phyloP scores from a whole-genome alignment of 2,888 invertebrate species.

The Macaria liturata region DNA sequence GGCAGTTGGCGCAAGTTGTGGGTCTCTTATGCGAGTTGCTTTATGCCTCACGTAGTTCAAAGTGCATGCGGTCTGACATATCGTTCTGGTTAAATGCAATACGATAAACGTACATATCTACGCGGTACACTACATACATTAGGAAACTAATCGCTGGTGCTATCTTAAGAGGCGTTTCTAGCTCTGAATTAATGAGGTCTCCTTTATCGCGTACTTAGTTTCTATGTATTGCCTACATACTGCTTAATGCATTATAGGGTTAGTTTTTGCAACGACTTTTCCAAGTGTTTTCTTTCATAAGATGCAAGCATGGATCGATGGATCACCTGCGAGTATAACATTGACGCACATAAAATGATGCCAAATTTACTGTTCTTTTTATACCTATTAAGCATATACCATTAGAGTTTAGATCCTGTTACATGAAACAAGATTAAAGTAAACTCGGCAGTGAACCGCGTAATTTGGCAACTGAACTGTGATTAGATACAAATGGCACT shows the following conservation, averaged over 20 bases:
- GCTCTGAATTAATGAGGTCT: constrained; percentile 44
- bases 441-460: constrained; percentile 73
- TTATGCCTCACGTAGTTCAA: constrained; percentile 61
- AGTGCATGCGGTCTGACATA: constrained; percentile 65
- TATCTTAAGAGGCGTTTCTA: constrained; percentile 44
- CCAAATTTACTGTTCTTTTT: too few species aligned
- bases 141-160: constrained; percentile 40
- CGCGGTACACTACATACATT: constrained; percentile 44
- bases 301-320: too few species aligned
- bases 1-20: constrained; percentile 39
- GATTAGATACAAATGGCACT: constrained; percentile 73
- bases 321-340: too few species aligned
- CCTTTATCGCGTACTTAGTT: constrained; percentile 28
- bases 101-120: constrained; percentile 66
- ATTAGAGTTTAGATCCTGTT: constrained; percentile 30
- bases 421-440: constrained; percentile 71
- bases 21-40: constrained; percentile 58
- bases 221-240: not conserved
- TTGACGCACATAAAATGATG: too few species aligned
- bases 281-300: too few species aligned
- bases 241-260: too few species aligned
- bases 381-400: not conserved
- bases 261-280: too few species aligned
- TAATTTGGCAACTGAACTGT: constrained; percentile 80
- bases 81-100: constrained; percentile 63